Percentiles rank a stretch among this genome's conserved stretches.
Conservation (phyloP, 2,888 invertebrate species). For the Thysanoteuthis rhombus region DNA sequence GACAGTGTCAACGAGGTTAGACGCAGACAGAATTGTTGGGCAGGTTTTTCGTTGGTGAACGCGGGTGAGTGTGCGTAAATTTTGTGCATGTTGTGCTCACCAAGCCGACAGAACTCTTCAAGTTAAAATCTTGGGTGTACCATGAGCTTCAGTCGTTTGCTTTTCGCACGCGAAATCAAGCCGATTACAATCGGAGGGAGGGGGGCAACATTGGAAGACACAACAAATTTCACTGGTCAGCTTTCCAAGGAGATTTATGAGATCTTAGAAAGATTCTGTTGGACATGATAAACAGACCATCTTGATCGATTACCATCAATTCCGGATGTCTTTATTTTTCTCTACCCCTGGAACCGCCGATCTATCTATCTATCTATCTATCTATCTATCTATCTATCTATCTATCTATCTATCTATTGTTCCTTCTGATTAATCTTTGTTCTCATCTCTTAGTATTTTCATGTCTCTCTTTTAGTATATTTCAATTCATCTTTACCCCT, state of each 20-base stretch:
- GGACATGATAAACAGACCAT: neutral
- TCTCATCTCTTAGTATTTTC: neutral
- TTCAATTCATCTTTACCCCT: no score
- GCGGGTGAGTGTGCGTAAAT: neutral
- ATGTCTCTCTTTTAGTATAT: no score
- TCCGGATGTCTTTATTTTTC: neutral
- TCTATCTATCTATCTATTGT: neutral
- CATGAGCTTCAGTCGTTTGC: neutral
- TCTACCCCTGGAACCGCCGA: neutral
- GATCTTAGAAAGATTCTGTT: neutral
- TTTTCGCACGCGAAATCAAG: neutral
- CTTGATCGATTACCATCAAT: neutral
- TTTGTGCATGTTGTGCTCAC: neutral
- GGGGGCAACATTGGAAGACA: neutral
- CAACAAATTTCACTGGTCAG: neutral
- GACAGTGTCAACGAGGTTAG: neutral
- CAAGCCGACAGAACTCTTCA: neutral
- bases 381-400: neutral
- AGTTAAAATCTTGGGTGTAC: neutral
- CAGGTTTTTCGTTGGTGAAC: neutral
- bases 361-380: neutral
- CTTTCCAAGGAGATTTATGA: neutral
- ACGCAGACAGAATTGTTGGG: no score
- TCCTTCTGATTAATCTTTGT: neutral
- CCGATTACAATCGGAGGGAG: neutral